Conservation (phyloP, 2,113 vertebrate species). For the Probosciger aterrimus region DNA sequence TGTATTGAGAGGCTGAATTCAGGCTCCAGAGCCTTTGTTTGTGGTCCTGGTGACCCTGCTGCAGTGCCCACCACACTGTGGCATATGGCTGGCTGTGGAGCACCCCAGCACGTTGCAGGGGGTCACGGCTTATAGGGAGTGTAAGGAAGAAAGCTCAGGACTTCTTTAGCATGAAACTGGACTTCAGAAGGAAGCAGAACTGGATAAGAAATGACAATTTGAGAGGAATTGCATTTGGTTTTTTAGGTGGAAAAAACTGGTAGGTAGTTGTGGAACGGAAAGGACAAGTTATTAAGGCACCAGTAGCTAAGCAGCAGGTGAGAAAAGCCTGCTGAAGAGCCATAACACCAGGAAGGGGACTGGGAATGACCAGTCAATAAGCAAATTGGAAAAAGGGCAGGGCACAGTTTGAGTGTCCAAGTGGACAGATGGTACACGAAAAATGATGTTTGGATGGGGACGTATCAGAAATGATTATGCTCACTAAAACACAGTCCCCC, state of each 20-base stretch:
- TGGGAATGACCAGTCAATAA: not conserved
- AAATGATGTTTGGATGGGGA: not conserved
- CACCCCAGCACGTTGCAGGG: not conserved
- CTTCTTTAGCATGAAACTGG: not conserved
- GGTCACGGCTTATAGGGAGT: not conserved
- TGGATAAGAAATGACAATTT: not conserved
- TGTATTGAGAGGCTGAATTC: not conserved
- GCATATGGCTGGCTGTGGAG: rapidly evolving
- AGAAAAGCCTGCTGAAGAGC: not conserved
- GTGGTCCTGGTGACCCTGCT: not conserved
- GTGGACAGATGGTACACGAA: not conserved
- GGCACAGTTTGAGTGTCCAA: not conserved
- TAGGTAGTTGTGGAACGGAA: not conserved
- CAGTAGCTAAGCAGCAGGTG: not conserved
- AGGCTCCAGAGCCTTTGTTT: not conserved
- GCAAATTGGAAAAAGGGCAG: not conserved
- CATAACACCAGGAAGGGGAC: rapidly evolving
- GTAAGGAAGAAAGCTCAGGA: not conserved
- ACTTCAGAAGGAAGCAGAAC: not conserved
- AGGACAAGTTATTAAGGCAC: not conserved
- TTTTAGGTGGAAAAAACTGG: not conserved
- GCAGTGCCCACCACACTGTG: no score
- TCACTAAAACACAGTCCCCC: not conserved
- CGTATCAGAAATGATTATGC: not conserved
- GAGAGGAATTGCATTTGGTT: not conserved